These are phyloP conservation scores for Oryctes rhinoceros DNA, from an alignment of 1,140 invertebrate species.

Conservation along the genomic window DNA sequence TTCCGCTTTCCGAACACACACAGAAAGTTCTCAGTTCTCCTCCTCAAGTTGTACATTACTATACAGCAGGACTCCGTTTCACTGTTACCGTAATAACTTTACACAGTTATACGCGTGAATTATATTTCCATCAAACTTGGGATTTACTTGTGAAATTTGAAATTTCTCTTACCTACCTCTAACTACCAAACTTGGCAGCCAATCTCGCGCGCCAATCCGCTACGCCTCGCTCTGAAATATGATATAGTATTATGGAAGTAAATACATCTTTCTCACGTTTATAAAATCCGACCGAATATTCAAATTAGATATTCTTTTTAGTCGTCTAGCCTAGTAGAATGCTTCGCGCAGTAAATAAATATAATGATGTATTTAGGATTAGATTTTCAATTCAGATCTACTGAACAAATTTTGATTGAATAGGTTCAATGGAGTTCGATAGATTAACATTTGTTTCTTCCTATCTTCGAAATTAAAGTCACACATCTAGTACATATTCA, in stretches of 20 bases:
- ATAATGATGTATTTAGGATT: no score
- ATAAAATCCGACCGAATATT: neutral
- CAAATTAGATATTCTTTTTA: constrained; percentile 1
- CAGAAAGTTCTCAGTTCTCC: constrained; percentile 43
- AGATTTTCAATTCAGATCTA: no score
- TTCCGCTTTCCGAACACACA: constrained; percentile 41
- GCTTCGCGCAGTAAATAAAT: no score
- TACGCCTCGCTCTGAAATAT: constrained; percentile 27
- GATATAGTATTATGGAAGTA: constrained; percentile 38
- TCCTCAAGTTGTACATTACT: constrained; percentile 46
- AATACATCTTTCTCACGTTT: constrained; percentile 37
- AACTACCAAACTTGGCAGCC: neutral
- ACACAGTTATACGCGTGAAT: constrained; percentile 48
- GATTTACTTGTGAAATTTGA: constrained; percentile 47
- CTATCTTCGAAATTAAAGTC: no score
- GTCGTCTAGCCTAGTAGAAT: no score
- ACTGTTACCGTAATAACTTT: constrained; percentile 47
- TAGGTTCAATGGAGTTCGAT: no score
- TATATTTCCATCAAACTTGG: constrained; percentile 48
- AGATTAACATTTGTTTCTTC: no score
- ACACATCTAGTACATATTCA: no score
- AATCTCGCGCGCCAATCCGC: constrained; percentile 13
- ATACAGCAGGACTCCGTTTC: constrained; percentile 44
- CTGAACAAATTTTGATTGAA: no score
- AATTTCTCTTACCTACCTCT: constrained; percentile 16